Evolutionary conservation across 2,888 invertebrate genomes (phyloP), one percentile per base, ranked within the genome.

Genomic region (Clanis bilineata): DNA sequence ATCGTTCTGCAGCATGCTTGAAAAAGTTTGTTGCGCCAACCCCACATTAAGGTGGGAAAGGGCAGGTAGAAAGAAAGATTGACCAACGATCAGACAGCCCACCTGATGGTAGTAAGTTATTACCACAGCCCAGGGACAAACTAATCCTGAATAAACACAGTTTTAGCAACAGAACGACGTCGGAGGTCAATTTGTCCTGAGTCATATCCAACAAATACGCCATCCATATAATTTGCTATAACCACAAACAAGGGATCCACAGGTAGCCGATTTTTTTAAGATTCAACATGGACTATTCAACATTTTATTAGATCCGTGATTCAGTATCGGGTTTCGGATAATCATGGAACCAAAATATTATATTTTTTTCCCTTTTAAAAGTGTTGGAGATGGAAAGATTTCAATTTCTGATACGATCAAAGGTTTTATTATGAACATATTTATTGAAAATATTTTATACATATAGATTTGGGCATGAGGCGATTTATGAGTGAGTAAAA

Each of bases 201-300:
- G 18, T 9, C 9, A 64, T 62, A 12, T 12, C 70, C 74, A 69
- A 76, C 71, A 74, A 61, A 61, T 56, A 64, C 67, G 69, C 73
- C 70, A 66, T 70, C 73, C 70, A 66, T 70, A 32, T 51, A 32
- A 51, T 51, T 51, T 51, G 51, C 32, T 51, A 51, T 32, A 32
- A 32, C 74, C 74, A 65, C 73, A 67, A 66, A 68, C 63, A 59
- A 63, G 58, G 47, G 43, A 36, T 38, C 32, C 43, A 55, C 38
- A 57, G 62, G 62, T 64, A 57, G 56, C 43, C 3, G 10, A n/a
- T 9, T 28, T 32, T 51, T 51, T 32, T 41, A 9, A 7, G 2
- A 54, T 54, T 47, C 54, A 39, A 56, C 56, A 43, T 28, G n/a
- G 56, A 18, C 25, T 41, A 41, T 15, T 21, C n/a, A 36, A 18